Conservation (phyloP, 2,797 vertebrate species). For the Rhabdomys pumilio region DNA sequence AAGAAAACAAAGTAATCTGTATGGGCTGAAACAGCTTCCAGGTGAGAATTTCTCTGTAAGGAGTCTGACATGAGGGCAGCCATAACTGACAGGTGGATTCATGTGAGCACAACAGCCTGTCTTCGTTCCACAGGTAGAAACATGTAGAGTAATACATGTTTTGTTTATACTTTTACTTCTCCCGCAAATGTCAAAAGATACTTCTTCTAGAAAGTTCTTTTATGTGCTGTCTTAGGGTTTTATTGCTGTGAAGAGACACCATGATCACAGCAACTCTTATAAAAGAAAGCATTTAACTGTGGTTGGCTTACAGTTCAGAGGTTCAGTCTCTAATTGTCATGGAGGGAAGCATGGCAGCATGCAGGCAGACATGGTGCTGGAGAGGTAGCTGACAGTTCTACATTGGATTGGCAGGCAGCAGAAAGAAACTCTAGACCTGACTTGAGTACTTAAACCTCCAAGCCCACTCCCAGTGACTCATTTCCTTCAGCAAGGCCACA, state of each 20-base stretch:
- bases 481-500: background rate
- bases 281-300: background rate
- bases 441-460: background rate
- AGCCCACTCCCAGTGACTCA: background rate
- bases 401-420: background rate
- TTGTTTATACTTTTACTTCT: background rate
- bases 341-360: no score
- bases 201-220: background rate
- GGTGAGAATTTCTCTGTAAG: background rate
- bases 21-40: background rate
- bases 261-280: background rate
- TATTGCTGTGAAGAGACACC: background rate
- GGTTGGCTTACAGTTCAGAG: background rate
- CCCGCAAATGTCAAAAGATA: background rate
- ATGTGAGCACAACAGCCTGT: background rate
- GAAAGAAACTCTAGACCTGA: background rate
- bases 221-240: background rate
- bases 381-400: background rate
- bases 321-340: background rate
- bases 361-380: background rate
- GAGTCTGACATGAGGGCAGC: background rate
- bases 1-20: slow-evolving; percentile 2
- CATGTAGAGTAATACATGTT: background rate
- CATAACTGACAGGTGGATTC: background rate
- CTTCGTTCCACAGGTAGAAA: background rate